Evolutionary conservation across 2,797 vertebrate genomes (phyloP), one percentile per base, ranked within the genome.

Genomic region (Triplophysa bombifrons): DNA sequence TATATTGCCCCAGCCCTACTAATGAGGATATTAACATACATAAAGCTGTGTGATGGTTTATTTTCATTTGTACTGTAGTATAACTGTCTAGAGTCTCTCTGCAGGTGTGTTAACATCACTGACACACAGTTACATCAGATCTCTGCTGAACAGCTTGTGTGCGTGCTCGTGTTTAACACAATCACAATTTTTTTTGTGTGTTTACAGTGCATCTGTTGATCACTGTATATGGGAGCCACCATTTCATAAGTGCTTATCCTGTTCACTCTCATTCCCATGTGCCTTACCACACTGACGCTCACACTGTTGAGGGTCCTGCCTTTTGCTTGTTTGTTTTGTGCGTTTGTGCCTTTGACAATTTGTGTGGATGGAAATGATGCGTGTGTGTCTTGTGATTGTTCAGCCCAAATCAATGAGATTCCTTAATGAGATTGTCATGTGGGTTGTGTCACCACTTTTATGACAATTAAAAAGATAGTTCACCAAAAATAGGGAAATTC

Each of bases 161-260:
- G 41, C 34, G 50, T 64, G 69, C 61, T 20, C 38, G 56, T 78
- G 44, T 56, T 50, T 41, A 22, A 48, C 3, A 48, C 46, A 48
- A 48, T 48, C 46, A 48, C 46, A 48, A 48, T 48, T 48, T 4
- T 48, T 48, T 48, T 48, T 67, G 41, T 63, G 48, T 81, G 76
- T 69, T 55, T 71, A 81, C 30, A 22, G 16, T 63, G 13, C 25
- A 11, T 63, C 38, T 72, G 38, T 68, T 50, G 50, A 51, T 69
- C 41, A 68, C 61, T 78, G 76, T 84, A 85, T 83, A 74, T 82
- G 81, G 61, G 84, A 80, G 65, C 56, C 51, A 74, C 81, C 82
- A 88, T 85, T 76, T 79, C 82, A 87, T 65, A 56, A 71, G 76
- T 88, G 89, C 88, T 89, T 89, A 86, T 91, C 78, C 80, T 77